phyloP scores from a whole-genome alignment of 2,797 vertebrate species.

The Anniella stebbinsi region DNA sequence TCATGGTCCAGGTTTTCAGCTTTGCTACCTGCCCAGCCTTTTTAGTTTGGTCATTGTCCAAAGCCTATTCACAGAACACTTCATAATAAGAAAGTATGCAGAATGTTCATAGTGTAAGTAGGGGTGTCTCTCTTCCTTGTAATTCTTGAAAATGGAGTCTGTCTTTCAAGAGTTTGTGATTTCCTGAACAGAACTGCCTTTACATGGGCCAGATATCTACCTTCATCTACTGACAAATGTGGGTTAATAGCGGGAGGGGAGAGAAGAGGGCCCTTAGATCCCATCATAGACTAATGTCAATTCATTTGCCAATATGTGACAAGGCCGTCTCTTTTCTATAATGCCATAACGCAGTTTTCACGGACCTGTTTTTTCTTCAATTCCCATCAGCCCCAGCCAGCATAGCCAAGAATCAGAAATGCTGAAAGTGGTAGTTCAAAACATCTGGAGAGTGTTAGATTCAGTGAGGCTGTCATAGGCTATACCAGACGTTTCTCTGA shows the following conservation, averaged over 20 bases:
- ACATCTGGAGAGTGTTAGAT: too few species aligned
- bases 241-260: background rate
- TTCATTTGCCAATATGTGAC: background rate
- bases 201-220: fast-evolving
- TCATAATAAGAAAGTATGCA: background rate
- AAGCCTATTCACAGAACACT: conserved; percentile 51
- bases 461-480: too few species aligned
- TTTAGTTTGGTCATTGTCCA: conserved; percentile 50
- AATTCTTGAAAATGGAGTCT: fast-evolving
- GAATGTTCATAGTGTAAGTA: fast-evolving
- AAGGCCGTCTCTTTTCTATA: background rate
- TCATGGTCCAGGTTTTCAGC: conserved; percentile 53
- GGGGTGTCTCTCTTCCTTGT: conserved; percentile 17
- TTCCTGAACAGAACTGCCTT: background rate
- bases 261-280: background rate
- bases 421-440: too few species aligned
- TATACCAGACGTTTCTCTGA: background rate
- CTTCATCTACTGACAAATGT: background rate
- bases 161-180: fast-evolving
- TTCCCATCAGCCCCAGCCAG: too few species aligned
- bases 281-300: fast-evolving
- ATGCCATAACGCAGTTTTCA: fast-evolving
- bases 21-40: conserved; percentile 65
- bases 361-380: too few species aligned
- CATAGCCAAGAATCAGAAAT: too few species aligned